Evolutionary conservation across 1,140 invertebrate genomes (phyloP).

Genomic region (Piezodorus guildinii): DNA sequence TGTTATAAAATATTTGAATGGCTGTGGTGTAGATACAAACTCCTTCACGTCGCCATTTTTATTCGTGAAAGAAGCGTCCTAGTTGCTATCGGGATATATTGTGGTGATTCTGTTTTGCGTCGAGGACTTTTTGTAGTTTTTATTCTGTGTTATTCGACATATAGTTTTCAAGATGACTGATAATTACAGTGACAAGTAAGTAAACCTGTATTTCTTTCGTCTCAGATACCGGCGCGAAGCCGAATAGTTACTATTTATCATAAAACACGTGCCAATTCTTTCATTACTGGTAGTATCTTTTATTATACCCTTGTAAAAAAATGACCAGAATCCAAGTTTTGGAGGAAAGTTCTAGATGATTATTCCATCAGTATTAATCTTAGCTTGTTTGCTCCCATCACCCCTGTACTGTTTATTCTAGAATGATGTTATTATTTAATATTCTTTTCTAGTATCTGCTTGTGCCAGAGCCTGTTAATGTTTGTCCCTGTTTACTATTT

Average conservation of each 20-base stretch:
- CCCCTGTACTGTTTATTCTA: no score
- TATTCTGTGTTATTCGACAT: neutral
- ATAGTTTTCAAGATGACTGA: neutral
- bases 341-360: no score
- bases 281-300: neutral
- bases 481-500: no score
- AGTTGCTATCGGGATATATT: neutral
- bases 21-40: no score
- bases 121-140: neutral
- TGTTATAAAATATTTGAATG: no score
- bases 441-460: no score
- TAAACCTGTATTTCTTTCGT: neutral
- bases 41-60: constrained; percentile 2
- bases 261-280: neutral
- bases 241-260: neutral
- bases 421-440: no score
- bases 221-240: neutral
- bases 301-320: no score
- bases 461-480: no score
- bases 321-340: no score
- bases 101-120: neutral
- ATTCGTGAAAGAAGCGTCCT: neutral
- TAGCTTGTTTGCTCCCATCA: no score
- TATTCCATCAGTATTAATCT: no score
- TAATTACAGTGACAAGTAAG: constrained; percentile 11